These are phyloP conservation scores for Oophaga sylvatica DNA, from an alignment of 2,797 vertebrate species.

Conservation along the genomic window DNA sequence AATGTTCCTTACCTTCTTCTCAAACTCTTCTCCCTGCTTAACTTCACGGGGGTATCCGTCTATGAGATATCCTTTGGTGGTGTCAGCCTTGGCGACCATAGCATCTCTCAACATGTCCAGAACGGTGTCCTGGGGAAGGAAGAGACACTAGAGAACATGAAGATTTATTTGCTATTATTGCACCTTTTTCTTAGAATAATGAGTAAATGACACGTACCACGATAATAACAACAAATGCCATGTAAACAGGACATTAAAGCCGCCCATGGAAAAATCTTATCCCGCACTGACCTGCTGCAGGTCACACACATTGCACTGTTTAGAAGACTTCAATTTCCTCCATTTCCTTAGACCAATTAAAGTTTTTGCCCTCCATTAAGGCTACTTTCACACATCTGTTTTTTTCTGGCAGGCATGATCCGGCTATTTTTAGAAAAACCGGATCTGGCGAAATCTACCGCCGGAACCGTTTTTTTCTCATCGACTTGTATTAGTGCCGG, in stretches of 20 bases:
- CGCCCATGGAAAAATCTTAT: background rate
- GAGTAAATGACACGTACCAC: background rate
- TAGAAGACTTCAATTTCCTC: background rate
- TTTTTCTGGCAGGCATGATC: no score
- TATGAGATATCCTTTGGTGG: slow-evolving; percentile 94
- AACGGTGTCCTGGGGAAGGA: slow-evolving; percentile 85
- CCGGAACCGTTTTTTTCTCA: no score
- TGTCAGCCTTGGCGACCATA: slow-evolving; percentile 90
- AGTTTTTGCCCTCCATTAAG: background rate
- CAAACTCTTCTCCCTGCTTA: slow-evolving; percentile 95
- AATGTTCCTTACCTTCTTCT: slow-evolving; percentile 84
- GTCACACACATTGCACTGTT: background rate
- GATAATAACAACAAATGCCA: background rate
- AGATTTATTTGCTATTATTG: background rate
- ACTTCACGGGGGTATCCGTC: slow-evolving; percentile 97
- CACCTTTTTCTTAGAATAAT: background rate
- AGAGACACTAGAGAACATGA: background rate
- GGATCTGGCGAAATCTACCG: no score
- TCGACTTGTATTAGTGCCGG: no score
- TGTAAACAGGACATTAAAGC: background rate
- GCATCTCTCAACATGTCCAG: slow-evolving; percentile 96
- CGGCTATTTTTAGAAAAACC: no score
- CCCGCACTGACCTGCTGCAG: background rate
- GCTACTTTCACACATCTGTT: no score
- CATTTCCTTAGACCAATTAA: background rate